phyloP scores from a whole-genome alignment of 2,797 vertebrate genomes.

The Pampus argenteus region DNA sequence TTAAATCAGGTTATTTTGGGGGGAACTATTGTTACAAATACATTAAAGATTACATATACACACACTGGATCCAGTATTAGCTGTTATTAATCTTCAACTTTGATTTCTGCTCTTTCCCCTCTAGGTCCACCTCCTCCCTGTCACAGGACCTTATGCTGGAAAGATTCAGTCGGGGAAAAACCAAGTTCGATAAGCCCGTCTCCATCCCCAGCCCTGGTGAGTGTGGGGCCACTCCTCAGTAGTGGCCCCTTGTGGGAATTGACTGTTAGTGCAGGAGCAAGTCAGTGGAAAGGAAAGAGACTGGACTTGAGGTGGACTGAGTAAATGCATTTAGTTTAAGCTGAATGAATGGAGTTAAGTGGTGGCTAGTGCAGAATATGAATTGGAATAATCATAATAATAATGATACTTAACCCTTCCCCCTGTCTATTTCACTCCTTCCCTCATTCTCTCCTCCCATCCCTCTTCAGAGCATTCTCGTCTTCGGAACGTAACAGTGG shows the following conservation, averaged over 20 bases:
- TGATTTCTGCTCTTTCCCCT: constrained; percentile 34
- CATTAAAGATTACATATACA: neutral
- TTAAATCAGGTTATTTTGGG: neutral
- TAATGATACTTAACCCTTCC: constrained; percentile 24
- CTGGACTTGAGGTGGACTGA: constrained; percentile 15
- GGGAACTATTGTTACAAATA: neutral
- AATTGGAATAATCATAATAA: constrained; percentile 48
- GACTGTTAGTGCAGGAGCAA: constrained; percentile 33
- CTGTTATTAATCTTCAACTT: constrained; percentile 12
- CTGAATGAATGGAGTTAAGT: constrained; percentile 60
- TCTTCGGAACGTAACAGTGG: constrained; percentile 91
- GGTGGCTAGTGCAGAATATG: constrained; percentile 34
- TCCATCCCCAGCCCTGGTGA: constrained; percentile 87
- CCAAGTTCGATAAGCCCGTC: constrained; percentile 85
- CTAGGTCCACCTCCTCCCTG: constrained; percentile 84
- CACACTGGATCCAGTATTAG: neutral
- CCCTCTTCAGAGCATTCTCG: constrained; percentile 80
- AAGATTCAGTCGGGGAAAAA: constrained; percentile 83
- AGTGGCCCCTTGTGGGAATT: constrained; percentile 63
- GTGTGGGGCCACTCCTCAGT: constrained; percentile 50
- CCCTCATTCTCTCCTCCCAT: neutral
- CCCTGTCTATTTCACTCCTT: constrained; percentile 4
- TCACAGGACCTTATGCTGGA: constrained; percentile 87
- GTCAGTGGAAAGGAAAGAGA: constrained; percentile 6
- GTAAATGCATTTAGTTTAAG: constrained; percentile 52